Evolutionary conservation across 2,888 invertebrate species (phyloP).

Genomic region (Mimas tiliae): DNA sequence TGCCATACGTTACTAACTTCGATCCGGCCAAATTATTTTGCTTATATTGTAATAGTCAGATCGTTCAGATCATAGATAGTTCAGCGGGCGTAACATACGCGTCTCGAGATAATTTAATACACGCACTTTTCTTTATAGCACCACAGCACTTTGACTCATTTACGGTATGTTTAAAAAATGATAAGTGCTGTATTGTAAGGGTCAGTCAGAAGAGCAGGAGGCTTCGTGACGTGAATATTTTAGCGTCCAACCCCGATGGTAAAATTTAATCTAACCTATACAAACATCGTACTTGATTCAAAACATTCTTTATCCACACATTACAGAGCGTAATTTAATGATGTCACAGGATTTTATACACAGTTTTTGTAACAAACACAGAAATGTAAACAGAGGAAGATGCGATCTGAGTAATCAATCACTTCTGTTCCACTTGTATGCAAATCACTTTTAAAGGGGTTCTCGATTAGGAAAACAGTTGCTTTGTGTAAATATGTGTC

Average conservation of each 20-base stretch:
- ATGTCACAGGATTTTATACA: slow-evolving; percentile 26
- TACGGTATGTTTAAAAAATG: too few relatives aligned
- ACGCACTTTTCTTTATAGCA: too few relatives aligned
- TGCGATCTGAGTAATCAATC: slow-evolving; percentile 22
- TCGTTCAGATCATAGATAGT: too few relatives aligned
- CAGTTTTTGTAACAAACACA: slow-evolving; percentile 10
- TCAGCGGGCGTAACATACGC: too few relatives aligned
- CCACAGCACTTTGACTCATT: too few relatives aligned
- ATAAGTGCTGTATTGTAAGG: neutral
- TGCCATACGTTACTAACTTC: too few relatives aligned
- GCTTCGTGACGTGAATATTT: slow-evolving; percentile 59
- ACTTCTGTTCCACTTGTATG: slow-evolving; percentile 28
- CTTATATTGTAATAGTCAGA: too few relatives aligned
- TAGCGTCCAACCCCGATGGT: slow-evolving; percentile 47
- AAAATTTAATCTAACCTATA: slow-evolving; percentile 50
- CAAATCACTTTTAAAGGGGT: slow-evolving; percentile 23
- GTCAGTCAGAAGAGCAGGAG: slow-evolving; percentile 23
- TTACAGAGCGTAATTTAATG: slow-evolving; percentile 22
- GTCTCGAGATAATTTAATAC: too few relatives aligned
- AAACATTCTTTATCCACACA: slow-evolving; percentile 40
- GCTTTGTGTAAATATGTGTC: slow-evolving; percentile 14
- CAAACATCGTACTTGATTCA: slow-evolving; percentile 47
- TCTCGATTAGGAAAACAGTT: neutral
- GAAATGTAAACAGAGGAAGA: slow-evolving; percentile 18
- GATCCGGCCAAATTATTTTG: too few relatives aligned